Evolutionary conservation across 1,140 invertebrate species (phyloP).

Genomic region (Asobara japonica): DNA sequence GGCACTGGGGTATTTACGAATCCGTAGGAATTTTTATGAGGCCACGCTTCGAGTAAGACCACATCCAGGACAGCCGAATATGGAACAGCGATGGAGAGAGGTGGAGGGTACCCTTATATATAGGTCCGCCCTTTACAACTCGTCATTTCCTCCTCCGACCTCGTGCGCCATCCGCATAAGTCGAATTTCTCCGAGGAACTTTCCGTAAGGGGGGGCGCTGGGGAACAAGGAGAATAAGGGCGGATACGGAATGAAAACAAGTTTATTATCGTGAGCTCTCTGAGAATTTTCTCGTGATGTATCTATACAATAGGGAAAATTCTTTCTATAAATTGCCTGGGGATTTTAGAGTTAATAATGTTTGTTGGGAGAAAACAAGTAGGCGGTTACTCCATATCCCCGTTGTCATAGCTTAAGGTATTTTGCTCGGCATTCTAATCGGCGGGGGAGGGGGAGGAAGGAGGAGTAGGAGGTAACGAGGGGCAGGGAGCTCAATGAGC

Average conservation of each 20-base stretch:
- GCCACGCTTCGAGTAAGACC: conserved; percentile 26
- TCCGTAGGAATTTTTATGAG: conserved; percentile 40
- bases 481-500: too few relatives aligned
- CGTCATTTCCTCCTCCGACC: conserved; percentile 13
- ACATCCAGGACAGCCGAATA: conserved; percentile 9
- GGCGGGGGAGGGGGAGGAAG: too few relatives aligned
- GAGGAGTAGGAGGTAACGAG: too few relatives aligned
- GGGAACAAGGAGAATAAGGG: background rate
- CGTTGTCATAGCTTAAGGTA: background rate
- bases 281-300: background rate
- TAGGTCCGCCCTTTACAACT: conserved; percentile 2
- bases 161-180: conserved; percentile 33
- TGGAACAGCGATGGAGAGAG: background rate
- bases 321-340: background rate
- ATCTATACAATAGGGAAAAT: background rate
- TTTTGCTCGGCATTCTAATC: background rate
- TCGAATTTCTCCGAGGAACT: conserved; percentile 34
- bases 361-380: background rate
- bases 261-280: conserved; percentile 36
- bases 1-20: conserved; percentile 34
- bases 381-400: background rate
- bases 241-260: conserved; percentile 33
- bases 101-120: background rate
- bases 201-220: background rate
- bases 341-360: background rate